Conservation (phyloP, 2,888 invertebrate genomes). For the Calameuta idolon region DNA sequence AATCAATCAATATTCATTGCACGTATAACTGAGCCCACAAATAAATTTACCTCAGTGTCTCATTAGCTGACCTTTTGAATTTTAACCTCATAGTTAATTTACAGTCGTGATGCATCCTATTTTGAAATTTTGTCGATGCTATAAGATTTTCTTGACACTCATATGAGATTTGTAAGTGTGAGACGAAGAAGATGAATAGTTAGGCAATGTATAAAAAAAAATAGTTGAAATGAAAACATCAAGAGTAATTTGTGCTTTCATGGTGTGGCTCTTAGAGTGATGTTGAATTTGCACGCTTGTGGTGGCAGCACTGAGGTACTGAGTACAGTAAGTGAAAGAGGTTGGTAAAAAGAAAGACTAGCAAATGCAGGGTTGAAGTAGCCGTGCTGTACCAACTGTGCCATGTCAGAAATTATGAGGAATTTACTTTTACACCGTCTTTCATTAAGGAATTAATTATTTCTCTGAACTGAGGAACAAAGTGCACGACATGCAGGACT, state of each 20-base stretch:
- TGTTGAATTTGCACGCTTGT: not conserved
- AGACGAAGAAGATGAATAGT: not conserved
- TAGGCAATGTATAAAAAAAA: not conserved
- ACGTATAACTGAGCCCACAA: not conserved
- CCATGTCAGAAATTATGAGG: not conserved
- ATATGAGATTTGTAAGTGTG: too few species aligned
- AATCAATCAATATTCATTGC: not conserved
- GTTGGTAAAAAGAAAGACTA: not conserved
- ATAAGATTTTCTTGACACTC: too few species aligned
- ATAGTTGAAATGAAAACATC: not conserved
- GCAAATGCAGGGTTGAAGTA: not conserved
- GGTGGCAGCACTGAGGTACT: not conserved
- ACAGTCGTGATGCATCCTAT: not conserved
- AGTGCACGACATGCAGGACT: not conserved
- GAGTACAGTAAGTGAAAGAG: not conserved
- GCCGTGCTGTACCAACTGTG: not conserved
- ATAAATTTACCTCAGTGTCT: not conserved
- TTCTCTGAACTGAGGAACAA: slow-evolving; percentile 18
- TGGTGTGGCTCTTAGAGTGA: not conserved
- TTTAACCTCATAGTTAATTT: not conserved
- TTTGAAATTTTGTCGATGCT: not conserved
- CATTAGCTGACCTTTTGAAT: not conserved
- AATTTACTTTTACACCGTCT: slow-evolving; percentile 32
- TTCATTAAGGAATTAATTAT: slow-evolving; percentile 42
- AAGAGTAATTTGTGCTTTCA: slow-evolving; percentile 10